These are phyloP conservation scores for Polydrusus tereticollis DNA, from an alignment of 2,888 invertebrate species.

Conservation along the genomic window DNA sequence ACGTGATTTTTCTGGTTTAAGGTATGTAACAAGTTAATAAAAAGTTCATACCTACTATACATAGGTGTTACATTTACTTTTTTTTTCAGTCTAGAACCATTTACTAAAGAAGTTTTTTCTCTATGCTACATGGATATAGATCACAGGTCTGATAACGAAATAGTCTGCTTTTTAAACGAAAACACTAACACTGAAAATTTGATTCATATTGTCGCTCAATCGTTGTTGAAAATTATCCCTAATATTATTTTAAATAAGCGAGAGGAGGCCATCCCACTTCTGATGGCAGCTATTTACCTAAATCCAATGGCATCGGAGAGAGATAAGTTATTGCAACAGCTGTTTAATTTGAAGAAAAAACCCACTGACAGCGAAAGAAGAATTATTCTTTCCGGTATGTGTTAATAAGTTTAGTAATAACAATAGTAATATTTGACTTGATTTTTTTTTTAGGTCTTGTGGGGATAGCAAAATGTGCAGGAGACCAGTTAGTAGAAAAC, in stretches of 20 bases:
- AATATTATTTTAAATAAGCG: conserved; percentile 78
- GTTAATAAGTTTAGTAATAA: too few relatives aligned
- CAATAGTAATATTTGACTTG: too few relatives aligned
- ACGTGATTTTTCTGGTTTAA: conserved; percentile 34
- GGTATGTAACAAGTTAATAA: conserved; percentile 16
- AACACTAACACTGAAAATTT: conserved; percentile 65
- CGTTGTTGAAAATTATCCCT: conserved; percentile 75
- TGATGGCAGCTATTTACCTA: conserved; percentile 73
- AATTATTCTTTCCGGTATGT: conserved; percentile 70
- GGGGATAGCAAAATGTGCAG: conserved; percentile 67
- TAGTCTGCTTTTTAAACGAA: conserved; percentile 63
- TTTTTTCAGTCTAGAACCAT: conserved; percentile 69
- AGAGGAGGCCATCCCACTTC: conserved; percentile 77
- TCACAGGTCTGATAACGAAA: conserved; percentile 61
- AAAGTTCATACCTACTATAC: too few relatives aligned
- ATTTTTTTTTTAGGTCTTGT: conserved; percentile 64
- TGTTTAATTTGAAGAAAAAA: conserved; percentile 80
- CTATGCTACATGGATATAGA: conserved; percentile 67
- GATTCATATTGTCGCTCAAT: conserved; percentile 70
- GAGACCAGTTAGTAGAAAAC: conserved; percentile 72
- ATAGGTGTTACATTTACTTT: too few relatives aligned
- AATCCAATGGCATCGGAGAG: conserved; percentile 72
- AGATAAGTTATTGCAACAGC: conserved; percentile 75
- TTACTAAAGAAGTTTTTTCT: conserved; percentile 70
- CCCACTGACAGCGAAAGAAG: conserved; percentile 77